A percentile compares a stretch with the other conserved stretches of the same genome.
phyloP scores from a whole-genome alignment of 2,888 invertebrate genomes.

The Microctonus hyperodae region DNA sequence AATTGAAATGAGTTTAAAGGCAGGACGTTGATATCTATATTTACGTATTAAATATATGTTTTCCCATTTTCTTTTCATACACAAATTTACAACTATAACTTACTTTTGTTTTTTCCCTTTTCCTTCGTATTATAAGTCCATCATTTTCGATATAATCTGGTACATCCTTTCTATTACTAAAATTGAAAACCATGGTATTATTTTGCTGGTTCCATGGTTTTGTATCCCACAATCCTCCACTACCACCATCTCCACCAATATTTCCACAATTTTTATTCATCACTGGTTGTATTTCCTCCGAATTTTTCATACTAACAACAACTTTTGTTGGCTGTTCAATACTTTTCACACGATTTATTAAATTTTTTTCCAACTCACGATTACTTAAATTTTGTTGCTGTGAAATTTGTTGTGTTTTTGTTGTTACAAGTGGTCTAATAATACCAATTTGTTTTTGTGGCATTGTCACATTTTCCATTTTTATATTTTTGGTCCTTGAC shows the following conservation, averaged over 20 bases:
- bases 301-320: slow-evolving; percentile 62
- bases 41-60: background rate
- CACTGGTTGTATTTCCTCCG: slow-evolving; percentile 59
- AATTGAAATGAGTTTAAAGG: background rate
- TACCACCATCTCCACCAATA: slow-evolving; percentile 39
- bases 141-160: slow-evolving; percentile 93
- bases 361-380: slow-evolving; percentile 74
- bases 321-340: slow-evolving; percentile 65
- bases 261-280: slow-evolving; percentile 48
- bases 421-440: slow-evolving; percentile 64
- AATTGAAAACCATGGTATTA: slow-evolving; percentile 86
- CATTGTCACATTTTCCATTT: slow-evolving; percentile 46
- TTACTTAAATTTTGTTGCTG: slow-evolving; percentile 65
- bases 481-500: slow-evolving; percentile 47
- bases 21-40: background rate
- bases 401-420: slow-evolving; percentile 54
- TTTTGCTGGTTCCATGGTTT: slow-evolving; percentile 68
- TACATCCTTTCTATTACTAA: slow-evolving; percentile 83
- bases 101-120: slow-evolving; percentile 78
- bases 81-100: slow-evolving; percentile 53
- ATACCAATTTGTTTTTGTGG: slow-evolving; percentile 66
- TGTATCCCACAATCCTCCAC: slow-evolving; percentile 61
- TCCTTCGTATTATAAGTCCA: slow-evolving; percentile 75
- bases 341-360: slow-evolving; percentile 73
- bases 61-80: too few species aligned